Evolutionary conservation across 2,113 vertebrate genomes (phyloP), one percentile per base, ranked within the genome.

Genomic region (Sinocyclocheilus anshuiensis): DNA sequence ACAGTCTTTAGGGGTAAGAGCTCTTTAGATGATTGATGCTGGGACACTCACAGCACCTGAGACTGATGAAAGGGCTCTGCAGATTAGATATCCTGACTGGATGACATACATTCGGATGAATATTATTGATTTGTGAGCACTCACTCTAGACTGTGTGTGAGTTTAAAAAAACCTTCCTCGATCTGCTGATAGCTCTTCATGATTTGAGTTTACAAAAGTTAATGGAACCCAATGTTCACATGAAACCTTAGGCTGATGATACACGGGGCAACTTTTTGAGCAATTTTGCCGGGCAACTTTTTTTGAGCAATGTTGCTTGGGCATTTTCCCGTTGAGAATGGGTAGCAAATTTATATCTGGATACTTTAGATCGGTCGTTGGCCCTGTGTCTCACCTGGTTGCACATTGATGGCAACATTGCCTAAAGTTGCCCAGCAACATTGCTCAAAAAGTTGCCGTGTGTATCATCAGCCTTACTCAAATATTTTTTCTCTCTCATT

Each of bases 1-100:
- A n/a, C n/a, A n/a, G n/a, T n/a, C 2, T 85, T 42, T 74, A 81
- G 71, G n/a, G 65, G 18, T 39, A 20, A 82, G 50, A 77, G 87
- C 78, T 81, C 77, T 88, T 85, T 65, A 69, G 65, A 65, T 88
- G 87, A 88, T 88, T 88, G 77, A 75, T 76, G 71, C 45, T 48
- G 45, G n/a, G 48, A 71, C 20, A 36, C 24, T 85, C 16, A 26
- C 29, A 48, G 76, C 22, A 81, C 29, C 84, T 57, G 83, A 63
- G 79, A 82, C 57, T 77, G 53, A 78, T 87, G 69, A 87, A 84
- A 84, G 20, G 33, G 5, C 61, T 16, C 77, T 77, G 87, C 67
- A 81, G 83, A 85, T 88, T 85, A 65, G 72, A 79, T 12, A 15
- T 65, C 42, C 50, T 69, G 78, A 88, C 77, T 85, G 59, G 42